These are phyloP conservation scores for Pogonus chalceus DNA, from an alignment of 1,140 invertebrate genomes.

Conservation along the genomic window DNA sequence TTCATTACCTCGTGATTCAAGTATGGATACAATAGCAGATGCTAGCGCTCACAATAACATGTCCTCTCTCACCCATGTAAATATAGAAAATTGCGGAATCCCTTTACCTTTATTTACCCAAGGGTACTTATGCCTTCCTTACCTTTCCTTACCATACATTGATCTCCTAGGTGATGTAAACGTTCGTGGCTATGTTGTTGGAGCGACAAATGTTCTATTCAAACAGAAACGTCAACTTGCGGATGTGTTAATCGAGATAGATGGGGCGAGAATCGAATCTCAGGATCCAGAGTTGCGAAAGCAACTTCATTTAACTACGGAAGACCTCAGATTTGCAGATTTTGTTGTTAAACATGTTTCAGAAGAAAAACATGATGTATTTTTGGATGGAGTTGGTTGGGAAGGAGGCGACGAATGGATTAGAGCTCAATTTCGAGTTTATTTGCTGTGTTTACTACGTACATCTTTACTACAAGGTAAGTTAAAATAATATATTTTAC, in stretches of 20 bases:
- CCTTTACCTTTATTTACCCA: conserved; percentile 83
- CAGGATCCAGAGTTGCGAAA: conserved; percentile 73
- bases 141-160: conserved; percentile 90
- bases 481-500: too few species aligned
- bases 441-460: conserved; percentile 77
- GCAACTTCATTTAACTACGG: conserved; percentile 79
- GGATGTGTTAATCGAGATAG: conserved; percentile 88
- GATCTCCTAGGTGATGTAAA: conserved; percentile 82
- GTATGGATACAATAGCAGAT: conserved; percentile 48
- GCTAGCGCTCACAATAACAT: conserved; percentile 41
- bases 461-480: conserved; percentile 69
- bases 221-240: conserved; percentile 89
- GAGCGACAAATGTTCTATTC: conserved; percentile 95
- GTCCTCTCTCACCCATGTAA: conserved; percentile 47
- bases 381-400: conserved; percentile 70
- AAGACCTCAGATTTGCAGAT: conserved; percentile 93
- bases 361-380: conserved; percentile 65
- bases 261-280: conserved; percentile 79
- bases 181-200: conserved; percentile 86
- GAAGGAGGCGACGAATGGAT: conserved; percentile 95
- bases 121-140: conserved; percentile 92
- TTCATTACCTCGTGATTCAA: conserved; percentile 47
- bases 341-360: conserved; percentile 80
- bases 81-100: conserved; percentile 70
- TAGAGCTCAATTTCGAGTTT: conserved; percentile 85